Conservation (phyloP, 2,797 vertebrate species). For the Typhlichthys subterraneus region DNA sequence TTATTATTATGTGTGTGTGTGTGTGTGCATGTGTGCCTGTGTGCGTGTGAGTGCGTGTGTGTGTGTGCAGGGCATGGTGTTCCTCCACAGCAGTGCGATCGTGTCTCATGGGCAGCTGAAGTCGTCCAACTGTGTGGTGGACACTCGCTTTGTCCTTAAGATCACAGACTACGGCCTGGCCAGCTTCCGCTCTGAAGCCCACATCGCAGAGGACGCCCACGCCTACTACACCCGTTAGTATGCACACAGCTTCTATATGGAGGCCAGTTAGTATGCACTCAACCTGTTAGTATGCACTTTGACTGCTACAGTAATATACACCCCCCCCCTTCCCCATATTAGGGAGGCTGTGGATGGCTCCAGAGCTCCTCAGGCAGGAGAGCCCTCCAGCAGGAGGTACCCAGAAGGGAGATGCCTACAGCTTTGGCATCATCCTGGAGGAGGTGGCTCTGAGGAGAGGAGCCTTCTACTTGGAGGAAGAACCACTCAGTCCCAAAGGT, state of each 20-base stretch:
- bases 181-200: slow-evolving; percentile 77
- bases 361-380: slow-evolving; percentile 87
- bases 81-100: slow-evolving; percentile 89
- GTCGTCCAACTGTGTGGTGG: slow-evolving; percentile 95
- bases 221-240: slow-evolving; percentile 88
- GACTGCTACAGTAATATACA: too few relatives aligned
- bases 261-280: too few relatives aligned
- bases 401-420: slow-evolving; percentile 92
- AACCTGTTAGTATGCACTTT: background rate
- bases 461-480: slow-evolving; percentile 85
- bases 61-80: slow-evolving; percentile 86
- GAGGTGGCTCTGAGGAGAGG: slow-evolving; percentile 90
- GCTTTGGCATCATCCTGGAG: slow-evolving; percentile 93
- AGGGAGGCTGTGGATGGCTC: slow-evolving; percentile 85
- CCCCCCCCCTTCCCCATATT: slow-evolving; percentile 16
- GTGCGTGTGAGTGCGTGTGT: background rate
- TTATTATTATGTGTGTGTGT: too few relatives aligned
- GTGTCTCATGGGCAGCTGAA: slow-evolving; percentile 91
- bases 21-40: too few relatives aligned
- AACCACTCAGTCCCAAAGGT: slow-evolving; percentile 92
- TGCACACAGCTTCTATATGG: background rate
- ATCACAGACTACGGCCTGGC: slow-evolving; percentile 93
- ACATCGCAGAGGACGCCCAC: slow-evolving; percentile 77
- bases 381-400: slow-evolving; percentile 77
- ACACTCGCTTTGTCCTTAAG: slow-evolving; percentile 94